These are phyloP conservation scores for Baronia brevicornis DNA, from an alignment of 2,888 invertebrate genomes.

Conservation along the genomic window DNA sequence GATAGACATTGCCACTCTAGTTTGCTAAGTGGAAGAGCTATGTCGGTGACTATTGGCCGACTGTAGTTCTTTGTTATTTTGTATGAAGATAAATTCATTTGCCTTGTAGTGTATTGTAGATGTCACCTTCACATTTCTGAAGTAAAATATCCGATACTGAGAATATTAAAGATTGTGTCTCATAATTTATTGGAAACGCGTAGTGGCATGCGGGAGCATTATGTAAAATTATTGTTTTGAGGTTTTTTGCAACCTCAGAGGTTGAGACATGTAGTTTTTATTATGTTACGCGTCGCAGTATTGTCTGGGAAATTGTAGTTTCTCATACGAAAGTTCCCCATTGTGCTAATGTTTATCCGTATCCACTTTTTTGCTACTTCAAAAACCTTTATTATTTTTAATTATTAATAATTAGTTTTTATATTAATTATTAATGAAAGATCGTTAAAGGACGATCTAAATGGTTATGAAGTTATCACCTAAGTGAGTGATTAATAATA, in stretches of 20 bases:
- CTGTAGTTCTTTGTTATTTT: too few species aligned
- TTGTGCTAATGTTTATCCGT: conserved; percentile 25
- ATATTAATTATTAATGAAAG: background rate
- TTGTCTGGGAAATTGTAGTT: conserved; percentile 59
- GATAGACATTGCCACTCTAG: too few species aligned
- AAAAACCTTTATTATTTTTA: conserved; percentile 18
- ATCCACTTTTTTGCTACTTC: conserved; percentile 23
- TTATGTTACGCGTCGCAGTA: conserved; percentile 42
- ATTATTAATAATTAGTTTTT: conserved; percentile 9
- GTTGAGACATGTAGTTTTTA: conserved; percentile 48
- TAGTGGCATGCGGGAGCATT: conserved; percentile 51
- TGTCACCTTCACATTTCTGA: too few species aligned
- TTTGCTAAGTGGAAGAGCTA: too few species aligned
- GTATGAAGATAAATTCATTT: too few species aligned
- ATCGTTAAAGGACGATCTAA: too few species aligned
- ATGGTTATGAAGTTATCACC: too few species aligned
- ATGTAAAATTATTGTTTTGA: conserved; percentile 54
- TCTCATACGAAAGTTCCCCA: conserved; percentile 65
- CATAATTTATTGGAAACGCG: conserved; percentile 10
- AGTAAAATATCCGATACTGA: too few species aligned
- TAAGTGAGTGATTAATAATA: conserved; percentile 14
- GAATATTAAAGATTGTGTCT: too few species aligned
- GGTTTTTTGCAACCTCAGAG: conserved; percentile 49
- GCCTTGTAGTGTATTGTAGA: background rate
- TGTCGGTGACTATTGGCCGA: too few species aligned